A percentile compares a stretch with the other conserved stretches of the same genome.
Evolutionary conservation across 2,888 invertebrate genomes (phyloP).

Genomic region (Allacma fusca): DNA sequence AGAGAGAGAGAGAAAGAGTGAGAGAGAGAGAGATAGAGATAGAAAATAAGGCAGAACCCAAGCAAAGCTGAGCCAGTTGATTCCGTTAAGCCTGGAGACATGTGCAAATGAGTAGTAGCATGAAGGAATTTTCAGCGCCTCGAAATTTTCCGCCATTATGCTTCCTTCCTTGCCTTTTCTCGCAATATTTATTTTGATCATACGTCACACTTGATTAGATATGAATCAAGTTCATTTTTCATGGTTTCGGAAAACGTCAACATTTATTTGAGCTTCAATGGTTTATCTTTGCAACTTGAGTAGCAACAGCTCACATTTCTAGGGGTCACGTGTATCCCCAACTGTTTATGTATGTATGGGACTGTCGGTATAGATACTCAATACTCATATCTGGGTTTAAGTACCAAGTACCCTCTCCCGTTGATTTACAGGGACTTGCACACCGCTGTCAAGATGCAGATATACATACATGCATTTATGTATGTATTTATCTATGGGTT

Average conservation of each 20-base stretch:
- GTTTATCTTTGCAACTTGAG: slow-evolving; percentile 5
- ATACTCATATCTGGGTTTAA: no score
- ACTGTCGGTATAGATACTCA: neutral
- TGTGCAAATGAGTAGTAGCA: slow-evolving; percentile 3
- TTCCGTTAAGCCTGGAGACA: slow-evolving; percentile 1
- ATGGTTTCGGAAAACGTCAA: slow-evolving; percentile 35
- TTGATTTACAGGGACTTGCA: no score
- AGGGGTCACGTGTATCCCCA: neutral
- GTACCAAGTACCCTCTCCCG: no score
- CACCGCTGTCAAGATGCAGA: no score
- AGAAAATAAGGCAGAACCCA: neutral
- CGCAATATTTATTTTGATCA: slow-evolving; percentile 27
- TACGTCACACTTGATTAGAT: slow-evolving; percentile 29
- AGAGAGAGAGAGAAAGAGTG: neutral
- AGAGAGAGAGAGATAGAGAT: neutral
- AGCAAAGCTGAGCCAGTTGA: neutral
- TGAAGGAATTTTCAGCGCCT: neutral
- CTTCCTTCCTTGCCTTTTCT: neutral
- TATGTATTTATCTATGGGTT: no score
- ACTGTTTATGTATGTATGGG: neutral
- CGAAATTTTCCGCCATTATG: neutral
- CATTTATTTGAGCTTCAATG: slow-evolving; percentile 21
- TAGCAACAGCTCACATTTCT: neutral
- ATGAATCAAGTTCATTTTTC: slow-evolving; percentile 28
- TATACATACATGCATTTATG: no score